A percentile compares a stretch with the other conserved stretches of the same genome.
phyloP scores from a whole-genome alignment of 2,888 invertebrate species.

The Aspidiotus destructor region DNA sequence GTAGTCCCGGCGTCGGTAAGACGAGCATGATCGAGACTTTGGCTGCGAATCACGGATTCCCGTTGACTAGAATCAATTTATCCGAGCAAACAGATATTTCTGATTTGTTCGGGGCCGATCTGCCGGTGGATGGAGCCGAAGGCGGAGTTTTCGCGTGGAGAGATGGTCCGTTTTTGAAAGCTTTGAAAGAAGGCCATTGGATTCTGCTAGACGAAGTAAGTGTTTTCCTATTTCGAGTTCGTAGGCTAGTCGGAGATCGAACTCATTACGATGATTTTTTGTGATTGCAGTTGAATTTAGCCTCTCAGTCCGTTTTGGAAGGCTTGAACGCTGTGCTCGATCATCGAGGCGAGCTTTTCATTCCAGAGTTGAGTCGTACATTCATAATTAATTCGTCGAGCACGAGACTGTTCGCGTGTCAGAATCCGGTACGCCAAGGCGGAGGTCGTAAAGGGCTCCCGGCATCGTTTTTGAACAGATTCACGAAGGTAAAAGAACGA shows the following conservation, averaged over 20 bases:
- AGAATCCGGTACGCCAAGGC: slow-evolving; percentile 93
- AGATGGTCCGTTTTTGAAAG: slow-evolving; percentile 89
- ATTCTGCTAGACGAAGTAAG: slow-evolving; percentile 81
- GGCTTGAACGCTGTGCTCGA: slow-evolving; percentile 97
- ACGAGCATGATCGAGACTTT: slow-evolving; percentile 87
- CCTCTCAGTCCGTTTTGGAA: slow-evolving; percentile 96
- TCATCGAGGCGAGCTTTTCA: slow-evolving; percentile 89
- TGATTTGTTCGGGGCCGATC: slow-evolving; percentile 94
- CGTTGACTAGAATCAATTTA: slow-evolving; percentile 84
- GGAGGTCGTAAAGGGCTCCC: slow-evolving; percentile 93
- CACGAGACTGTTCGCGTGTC: slow-evolving; percentile 91
- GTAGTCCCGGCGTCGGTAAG: slow-evolving; percentile 97
- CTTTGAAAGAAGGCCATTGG: slow-evolving; percentile 89
- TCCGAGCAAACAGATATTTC: slow-evolving; percentile 98
- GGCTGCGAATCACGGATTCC: slow-evolving; percentile 71
- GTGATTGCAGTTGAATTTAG: slow-evolving; percentile 66
- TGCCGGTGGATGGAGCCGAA: slow-evolving; percentile 79
- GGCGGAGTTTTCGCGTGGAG: slow-evolving; percentile 88
- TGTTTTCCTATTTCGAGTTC: neutral
- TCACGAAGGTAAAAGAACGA: slow-evolving; percentile 63
- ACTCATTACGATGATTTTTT: neutral
- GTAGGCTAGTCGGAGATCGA: neutral
- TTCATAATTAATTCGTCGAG: slow-evolving; percentile 61
- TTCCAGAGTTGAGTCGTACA: slow-evolving; percentile 83
- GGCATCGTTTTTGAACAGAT: slow-evolving; percentile 91